Conservation (phyloP, 1,140 invertebrate species). For the Meloidogyne hapla region DNA sequence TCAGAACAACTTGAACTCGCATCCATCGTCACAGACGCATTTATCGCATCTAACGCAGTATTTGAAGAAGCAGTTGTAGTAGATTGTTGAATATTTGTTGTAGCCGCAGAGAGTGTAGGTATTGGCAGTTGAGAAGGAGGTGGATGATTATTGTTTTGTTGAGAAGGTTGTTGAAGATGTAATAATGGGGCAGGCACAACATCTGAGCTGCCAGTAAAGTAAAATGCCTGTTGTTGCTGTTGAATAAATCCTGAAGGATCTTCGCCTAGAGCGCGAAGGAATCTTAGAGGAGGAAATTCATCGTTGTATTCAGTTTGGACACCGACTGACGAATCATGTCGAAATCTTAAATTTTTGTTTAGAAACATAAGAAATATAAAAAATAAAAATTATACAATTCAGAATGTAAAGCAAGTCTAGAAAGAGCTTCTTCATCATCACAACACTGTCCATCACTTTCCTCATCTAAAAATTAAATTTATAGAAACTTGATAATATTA, state of each 20-base stretch:
- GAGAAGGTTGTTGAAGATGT: constrained; percentile 8
- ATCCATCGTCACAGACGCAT: constrained; percentile 13
- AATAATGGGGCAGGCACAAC: constrained; percentile 13
- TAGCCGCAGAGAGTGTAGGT: constrained; percentile 14
- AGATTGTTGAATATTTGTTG: neutral
- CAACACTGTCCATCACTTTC: constrained; percentile 32
- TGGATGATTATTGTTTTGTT: constrained; percentile 18
- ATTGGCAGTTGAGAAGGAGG: constrained; percentile 23
- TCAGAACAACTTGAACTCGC: constrained; percentile 45
- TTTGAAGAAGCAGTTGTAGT: constrained; percentile 23
- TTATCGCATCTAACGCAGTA: constrained; percentile 7
- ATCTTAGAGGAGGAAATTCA: constrained; percentile 41
- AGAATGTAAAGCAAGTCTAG: constrained; percentile 30
- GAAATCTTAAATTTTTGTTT: constrained; percentile 12
- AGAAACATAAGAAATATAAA: neutral
- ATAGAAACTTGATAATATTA: too few relatives aligned
- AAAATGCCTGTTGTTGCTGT: constrained; percentile 22
- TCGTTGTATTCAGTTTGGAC: constrained; percentile 44
- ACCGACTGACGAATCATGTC: constrained; percentile 23
- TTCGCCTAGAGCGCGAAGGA: constrained; percentile 30
- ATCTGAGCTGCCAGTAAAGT: constrained; percentile 14
- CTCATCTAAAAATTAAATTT: constrained; percentile 21
- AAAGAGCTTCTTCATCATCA: constrained; percentile 31
- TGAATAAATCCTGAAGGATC: constrained; percentile 14
- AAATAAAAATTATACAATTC: constrained; percentile 22